Evolutionary conservation across 2,888 invertebrate genomes (phyloP), one percentile per base, ranked within the genome.

Genomic region (Drosophila quinaria): DNA sequence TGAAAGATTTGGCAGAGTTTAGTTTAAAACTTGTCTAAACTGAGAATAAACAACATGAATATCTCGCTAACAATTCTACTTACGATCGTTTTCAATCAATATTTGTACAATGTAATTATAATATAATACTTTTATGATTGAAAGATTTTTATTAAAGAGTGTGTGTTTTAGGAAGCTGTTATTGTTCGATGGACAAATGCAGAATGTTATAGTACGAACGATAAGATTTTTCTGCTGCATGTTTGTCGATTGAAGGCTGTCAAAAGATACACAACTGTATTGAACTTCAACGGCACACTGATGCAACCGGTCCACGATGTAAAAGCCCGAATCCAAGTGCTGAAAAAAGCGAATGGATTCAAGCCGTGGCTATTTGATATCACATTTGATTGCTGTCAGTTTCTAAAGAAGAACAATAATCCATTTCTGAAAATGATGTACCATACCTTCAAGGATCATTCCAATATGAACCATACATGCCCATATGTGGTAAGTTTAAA

Each of bases 381-480:
- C 4, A 52, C 5, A 13, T n/a, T 51, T 51, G 60, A 74, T 49
- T 39, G 35, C 1, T 74, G 66, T 10, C 8, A 49, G 10, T 61
- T 60, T 59, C 11, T 62, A 0, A 41, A n/a, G 3, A 56, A 19
- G 3, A 17, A 37, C 15, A 37, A 50, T n/a, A 55, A 75, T 42
- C 63, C 75, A 9, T 1, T 56, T 22, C 6, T 51, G 2, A 63
- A 59, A 11, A 9, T 64, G 0, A 0, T 51, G 1, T 61, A 51
- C 3, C 11, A 44, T 3, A 1, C 41, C 1, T 33, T 74, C 11
- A 64, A 46, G n/a, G 55, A 68, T 3, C 11, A n/a, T 25, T 59
- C 70, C 1, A 70, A 71, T 10, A 15, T 74, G 2, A 74, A 67
- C 9, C 70, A 71, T 19, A 52, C 70, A 1, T 74, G 74, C 19